Percentiles rank a stretch among this genome's conserved stretches.
phyloP scores from a whole-genome alignment of 64 coral and sea anemone species.

The Pachyseris speciosa region DNA sequence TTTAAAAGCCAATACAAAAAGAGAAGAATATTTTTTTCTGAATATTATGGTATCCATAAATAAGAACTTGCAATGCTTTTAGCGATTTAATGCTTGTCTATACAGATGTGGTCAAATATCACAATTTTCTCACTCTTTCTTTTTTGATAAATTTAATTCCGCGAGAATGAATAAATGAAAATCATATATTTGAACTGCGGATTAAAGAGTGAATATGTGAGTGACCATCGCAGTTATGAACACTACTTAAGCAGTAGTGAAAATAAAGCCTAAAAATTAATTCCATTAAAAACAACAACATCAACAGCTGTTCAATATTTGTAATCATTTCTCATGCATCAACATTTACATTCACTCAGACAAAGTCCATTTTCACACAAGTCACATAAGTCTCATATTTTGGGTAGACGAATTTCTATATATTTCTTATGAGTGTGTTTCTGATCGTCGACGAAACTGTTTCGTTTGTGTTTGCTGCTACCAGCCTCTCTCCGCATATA shows the following conservation, averaged over 20 bases:
- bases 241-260: too few species aligned
- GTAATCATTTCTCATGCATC: neutral
- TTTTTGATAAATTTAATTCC: too few species aligned
- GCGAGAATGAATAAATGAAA: too few species aligned
- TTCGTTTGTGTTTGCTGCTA: slow-evolving; percentile 76
- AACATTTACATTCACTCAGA: neutral
- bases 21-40: too few species aligned
- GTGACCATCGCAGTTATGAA: too few species aligned
- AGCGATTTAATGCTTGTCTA: neutral
- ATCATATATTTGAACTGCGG: too few species aligned
- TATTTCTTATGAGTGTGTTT: slow-evolving; percentile 70
- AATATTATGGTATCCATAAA: neutral
- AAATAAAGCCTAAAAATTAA: too few species aligned
- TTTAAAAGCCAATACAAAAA: too few species aligned
- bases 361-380: neutral
- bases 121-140: too few species aligned
- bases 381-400: slow-evolving; percentile 36
- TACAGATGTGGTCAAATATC: neutral
- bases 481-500: slow-evolving; percentile 85
- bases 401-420: slow-evolving; percentile 91
- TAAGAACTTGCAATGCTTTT: neutral
- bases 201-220: too few species aligned
- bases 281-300: too few species aligned
- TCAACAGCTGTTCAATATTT: neutral
- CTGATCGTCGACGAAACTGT: neutral